Base-by-base conservation (phyloP, 37 sponge, comb jelly and placozoan species). In the Bolinopsis microptera region DNA sequence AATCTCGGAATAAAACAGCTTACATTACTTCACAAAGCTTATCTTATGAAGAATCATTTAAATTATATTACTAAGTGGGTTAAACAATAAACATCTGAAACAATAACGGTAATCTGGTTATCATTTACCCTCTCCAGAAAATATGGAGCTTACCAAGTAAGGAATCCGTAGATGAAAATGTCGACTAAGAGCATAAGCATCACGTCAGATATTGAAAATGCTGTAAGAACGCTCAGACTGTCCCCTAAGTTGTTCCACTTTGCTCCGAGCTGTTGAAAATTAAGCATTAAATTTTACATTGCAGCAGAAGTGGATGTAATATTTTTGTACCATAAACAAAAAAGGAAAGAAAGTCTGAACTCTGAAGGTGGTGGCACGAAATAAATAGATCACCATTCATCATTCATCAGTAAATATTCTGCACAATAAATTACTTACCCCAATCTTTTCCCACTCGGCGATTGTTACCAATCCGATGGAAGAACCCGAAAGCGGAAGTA, bases 141-240 rank as follows among this genome's bases (percentile, higher is more conserved):
- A n/a, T n/a, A n/a, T n/a, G n/a, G 22, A 26, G 33, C 94, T 93
- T 39, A 96, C 98, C 98, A 97, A 26, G 95, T 94, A 18, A 97
- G 18, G 38, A 96, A 22, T 76, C 95, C 80, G 94, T 96, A 96
- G 69, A 97, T 5, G 23, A 97, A 22, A 27, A 92, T 39, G 93
- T 96, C 96, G 1, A 96, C 37, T 1, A 94, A n/a, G 74, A 97
- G 33, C 98, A 97, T 96, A 23, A 70, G 95, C 39, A 95, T 92
- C 18, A 96, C 94, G 16, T 69, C 38, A 0, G 61, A 93, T 69
- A 97, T 35, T 35, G 69, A 92, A 93, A 97, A 95, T 18, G 38
- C 35, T 33, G 96, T 96, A 30, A 95, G 95, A 5, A 39, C 38
- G 2, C 94, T 95, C 39, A 94, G 75, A 18, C 94, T 94, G 24